Base-by-base conservation (phyloP, 2,113 vertebrate species). In the Takifugu flavidus region DNA sequence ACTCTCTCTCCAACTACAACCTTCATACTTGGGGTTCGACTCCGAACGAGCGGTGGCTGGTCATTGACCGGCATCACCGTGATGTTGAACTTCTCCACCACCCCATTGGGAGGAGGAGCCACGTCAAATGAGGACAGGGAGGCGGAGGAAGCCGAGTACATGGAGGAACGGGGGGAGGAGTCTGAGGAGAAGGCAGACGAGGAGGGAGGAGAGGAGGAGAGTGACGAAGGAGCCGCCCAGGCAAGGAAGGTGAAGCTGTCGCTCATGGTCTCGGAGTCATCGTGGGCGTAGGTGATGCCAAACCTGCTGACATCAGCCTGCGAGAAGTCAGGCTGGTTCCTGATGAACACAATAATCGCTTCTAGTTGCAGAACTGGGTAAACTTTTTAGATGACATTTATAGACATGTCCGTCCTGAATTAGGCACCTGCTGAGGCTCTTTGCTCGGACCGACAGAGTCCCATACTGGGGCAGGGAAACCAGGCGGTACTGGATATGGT, bases 71-170 rank as follows among this genome's bases (percentile, higher is more conserved):
- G 91, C 7, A 75, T 88, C 67, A 98, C 75, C 2, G 91, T 93
- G 70, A 95, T 93, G 82, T 93, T 92, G 84, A 98, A 96, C 7
- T 69, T 70, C 72, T 95, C 95, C 6, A 92, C 92, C 13, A 94
- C 86, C 20, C 87, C 7, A 0, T 80, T 86, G 2, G 69, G 89
- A 29, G 45, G 57, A 59, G 82, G 63, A 49, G 77, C 59, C 6
- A 13, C 26, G 15, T 75, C 80, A 13, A 29, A 20, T 2, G 72
- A 59, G 0, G 65, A 65, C 6, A 66, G 50, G 62, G 78, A 59
- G 28, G 83, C 59, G 0, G 68, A 56, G 1, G 73, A 64, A 2
- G 75, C 53, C 2, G 80, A 79, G 4, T 70, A 70, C 83, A 89
- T 26, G 45, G 71, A 62, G 72, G 85, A 61, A 77, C 80, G 65